These are phyloP conservation scores for Casuarius casuarius DNA, from an alignment of 2,113 vertebrate genomes.

Conservation along the genomic window DNA sequence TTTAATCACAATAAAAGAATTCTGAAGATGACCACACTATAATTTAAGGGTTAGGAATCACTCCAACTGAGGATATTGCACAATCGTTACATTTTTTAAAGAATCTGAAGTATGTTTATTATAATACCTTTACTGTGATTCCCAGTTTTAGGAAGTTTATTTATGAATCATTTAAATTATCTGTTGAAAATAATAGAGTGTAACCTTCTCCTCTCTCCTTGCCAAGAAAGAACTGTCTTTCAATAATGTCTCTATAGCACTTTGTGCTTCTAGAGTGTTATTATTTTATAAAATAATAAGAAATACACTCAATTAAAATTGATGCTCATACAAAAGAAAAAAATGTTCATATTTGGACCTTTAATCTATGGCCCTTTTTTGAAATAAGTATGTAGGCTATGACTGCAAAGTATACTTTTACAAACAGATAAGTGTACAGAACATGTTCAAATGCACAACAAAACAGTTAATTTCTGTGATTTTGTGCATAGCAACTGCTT, in stretches of 20 bases:
- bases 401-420: not conserved
- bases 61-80: not conserved
- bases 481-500: not conserved
- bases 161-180: not conserved
- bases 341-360: not conserved
- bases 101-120: not conserved
- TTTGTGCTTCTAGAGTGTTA: no score
- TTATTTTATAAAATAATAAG: no score
- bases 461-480: not conserved
- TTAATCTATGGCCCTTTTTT: no score
- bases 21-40: not conserved
- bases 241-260: not conserved
- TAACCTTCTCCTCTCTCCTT: not conserved
- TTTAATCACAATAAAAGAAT: not conserved
- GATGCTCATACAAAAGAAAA: not conserved
- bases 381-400: no score
- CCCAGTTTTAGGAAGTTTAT: not conserved
- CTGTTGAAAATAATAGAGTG: not conserved
- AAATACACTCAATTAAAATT: no score
- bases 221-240: not conserved
- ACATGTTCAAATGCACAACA: not conserved
- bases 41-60: not conserved
- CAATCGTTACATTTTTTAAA: not conserved
- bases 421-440: not conserved
- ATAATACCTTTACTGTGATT: not conserved